Conservation (phyloP, 2,888 invertebrate genomes). For the Plagodis pulveraria region DNA sequence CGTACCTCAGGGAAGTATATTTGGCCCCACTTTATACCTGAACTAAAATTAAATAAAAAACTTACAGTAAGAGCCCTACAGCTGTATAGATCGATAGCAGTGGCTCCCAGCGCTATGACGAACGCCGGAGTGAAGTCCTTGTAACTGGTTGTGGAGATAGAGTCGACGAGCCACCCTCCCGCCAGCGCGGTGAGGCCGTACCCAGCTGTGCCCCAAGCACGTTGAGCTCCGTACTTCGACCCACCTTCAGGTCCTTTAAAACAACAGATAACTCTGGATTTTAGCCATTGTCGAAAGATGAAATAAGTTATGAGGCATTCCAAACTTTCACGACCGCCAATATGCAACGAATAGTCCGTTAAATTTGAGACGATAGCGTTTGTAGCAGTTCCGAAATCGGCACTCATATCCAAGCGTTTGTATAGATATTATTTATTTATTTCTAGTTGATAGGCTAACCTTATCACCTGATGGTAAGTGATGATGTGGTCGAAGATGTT, state of each 20-base stretch:
- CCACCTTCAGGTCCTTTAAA: slow-evolving; percentile 87
- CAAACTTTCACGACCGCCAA: no score
- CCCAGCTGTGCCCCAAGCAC: slow-evolving; percentile 93
- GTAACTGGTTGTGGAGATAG: slow-evolving; percentile 79
- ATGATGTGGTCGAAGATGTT: no score
- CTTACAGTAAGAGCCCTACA: slow-evolving; percentile 87
- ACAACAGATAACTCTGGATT: no score
- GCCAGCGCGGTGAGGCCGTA: slow-evolving; percentile 90
- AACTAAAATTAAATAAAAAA: slow-evolving; percentile 11
- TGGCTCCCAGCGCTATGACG: slow-evolving; percentile 86
- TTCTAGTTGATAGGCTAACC: no score
- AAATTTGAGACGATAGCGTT: no score
- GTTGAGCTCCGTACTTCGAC: slow-evolving; percentile 90
- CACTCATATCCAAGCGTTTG: no score
- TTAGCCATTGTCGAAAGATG: no score
- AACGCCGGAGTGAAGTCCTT: slow-evolving; percentile 91
- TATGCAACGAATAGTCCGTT: no score
- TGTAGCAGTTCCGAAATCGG: no score
- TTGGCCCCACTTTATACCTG: neutral
- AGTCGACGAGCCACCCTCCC: slow-evolving; percentile 88
- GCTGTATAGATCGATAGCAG: slow-evolving; percentile 87
- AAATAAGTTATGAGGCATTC: no score
- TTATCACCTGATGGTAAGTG: no score
- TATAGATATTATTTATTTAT: no score
- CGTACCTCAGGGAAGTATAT: slow-evolving; percentile 5